Conservation (phyloP, 2,888 invertebrate genomes). For the Nineta flava region DNA sequence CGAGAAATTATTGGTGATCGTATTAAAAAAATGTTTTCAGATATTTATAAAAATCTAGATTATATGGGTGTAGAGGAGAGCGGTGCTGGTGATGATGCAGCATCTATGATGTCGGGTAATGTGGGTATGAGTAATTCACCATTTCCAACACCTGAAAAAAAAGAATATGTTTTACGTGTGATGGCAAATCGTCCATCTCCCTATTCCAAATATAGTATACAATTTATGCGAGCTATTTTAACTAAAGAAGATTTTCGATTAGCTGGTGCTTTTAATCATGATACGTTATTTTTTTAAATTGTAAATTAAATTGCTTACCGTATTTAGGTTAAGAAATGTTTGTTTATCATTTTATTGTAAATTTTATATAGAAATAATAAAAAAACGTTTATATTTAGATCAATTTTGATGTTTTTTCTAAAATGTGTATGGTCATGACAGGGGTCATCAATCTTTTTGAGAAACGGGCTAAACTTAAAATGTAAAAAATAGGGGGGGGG, state of each 20-base stretch:
- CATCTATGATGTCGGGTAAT: slow-evolving; percentile 18
- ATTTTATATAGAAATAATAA: too few relatives aligned
- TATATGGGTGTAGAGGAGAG: not conserved
- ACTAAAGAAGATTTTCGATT: slow-evolving; percentile 51
- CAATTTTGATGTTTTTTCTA: too few relatives aligned
- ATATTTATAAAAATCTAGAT: slow-evolving; percentile 30
- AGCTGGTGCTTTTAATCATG: slow-evolving; percentile 66
- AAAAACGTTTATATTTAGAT: too few relatives aligned
- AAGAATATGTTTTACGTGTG: slow-evolving; percentile 49
- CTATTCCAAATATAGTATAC: slow-evolving; percentile 42
- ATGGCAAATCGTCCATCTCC: slow-evolving; percentile 40
- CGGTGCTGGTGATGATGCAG: slow-evolving; percentile 9
- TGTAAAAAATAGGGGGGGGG: too few relatives aligned
- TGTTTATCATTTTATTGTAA: too few relatives aligned
- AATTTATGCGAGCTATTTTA: slow-evolving; percentile 52
- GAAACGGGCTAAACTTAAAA: too few relatives aligned
- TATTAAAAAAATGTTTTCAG: slow-evolving; percentile 39
- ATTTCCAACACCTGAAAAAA: slow-evolving; percentile 38
- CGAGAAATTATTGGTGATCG: slow-evolving; percentile 36
- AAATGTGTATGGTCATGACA: too few relatives aligned
- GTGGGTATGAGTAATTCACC: slow-evolving; percentile 19
- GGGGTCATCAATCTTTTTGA: too few relatives aligned
- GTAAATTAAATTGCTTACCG: too few relatives aligned
- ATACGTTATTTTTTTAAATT: slow-evolving; percentile 44
- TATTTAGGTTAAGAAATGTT: too few relatives aligned